Percentiles rank a stretch among this genome's conserved stretches.
Evolutionary conservation across 2,113 vertebrate genomes (phyloP).

Genomic region (Laterallus jamaicensis): DNA sequence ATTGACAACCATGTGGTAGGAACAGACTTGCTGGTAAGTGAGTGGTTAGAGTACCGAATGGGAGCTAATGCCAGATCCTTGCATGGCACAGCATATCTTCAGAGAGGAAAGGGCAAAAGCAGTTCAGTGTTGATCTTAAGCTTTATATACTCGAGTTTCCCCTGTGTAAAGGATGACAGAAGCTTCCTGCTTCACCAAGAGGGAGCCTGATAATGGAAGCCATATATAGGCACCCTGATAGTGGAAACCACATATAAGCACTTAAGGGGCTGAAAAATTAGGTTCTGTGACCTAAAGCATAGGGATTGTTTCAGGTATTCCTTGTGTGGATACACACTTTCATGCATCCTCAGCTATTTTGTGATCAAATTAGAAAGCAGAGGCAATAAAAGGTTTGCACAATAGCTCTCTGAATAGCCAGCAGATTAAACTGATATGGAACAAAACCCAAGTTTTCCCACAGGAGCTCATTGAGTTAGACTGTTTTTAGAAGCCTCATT

Average conservation of each 20-base stretch:
- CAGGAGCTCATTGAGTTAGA: not conserved
- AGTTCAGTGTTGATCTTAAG: not conserved
- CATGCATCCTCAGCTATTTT: not conserved
- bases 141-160: not conserved
- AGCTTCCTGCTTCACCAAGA: not conserved
- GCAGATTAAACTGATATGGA: not conserved
- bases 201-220: not conserved
- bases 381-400: not conserved
- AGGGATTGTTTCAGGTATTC: not conserved
- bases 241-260: not conserved
- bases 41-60: not conserved
- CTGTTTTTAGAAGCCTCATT: not conserved
- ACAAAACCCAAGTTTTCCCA: not conserved
- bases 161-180: not conserved
- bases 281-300: not conserved
- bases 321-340: not conserved
- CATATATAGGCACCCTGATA: not conserved
- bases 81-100: not conserved
- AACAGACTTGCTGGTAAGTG: not conserved
- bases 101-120: not conserved
- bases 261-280: not conserved
- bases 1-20: not conserved
- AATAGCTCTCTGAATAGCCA: not conserved
- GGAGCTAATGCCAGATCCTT: not conserved
- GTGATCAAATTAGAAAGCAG: not conserved